These are phyloP conservation scores for Drosophila melanosoma DNA, from an alignment of 2,888 invertebrate genomes.

Conservation along the genomic window DNA sequence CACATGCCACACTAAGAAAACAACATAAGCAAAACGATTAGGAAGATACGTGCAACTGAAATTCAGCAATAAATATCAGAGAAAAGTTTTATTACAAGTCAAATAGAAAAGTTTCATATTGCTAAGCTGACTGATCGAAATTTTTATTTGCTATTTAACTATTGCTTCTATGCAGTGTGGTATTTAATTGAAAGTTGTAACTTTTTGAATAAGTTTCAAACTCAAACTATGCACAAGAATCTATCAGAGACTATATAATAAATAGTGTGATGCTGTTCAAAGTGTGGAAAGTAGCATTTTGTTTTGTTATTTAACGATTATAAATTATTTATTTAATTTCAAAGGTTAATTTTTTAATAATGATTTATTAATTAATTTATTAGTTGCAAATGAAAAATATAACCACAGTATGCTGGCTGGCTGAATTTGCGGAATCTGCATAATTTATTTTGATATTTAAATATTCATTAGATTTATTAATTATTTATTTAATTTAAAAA, in stretches of 20 bases:
- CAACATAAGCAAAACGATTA: background rate
- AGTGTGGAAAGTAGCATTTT: background rate
- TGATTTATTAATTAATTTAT: background rate
- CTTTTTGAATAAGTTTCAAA: background rate
- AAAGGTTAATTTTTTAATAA: background rate
- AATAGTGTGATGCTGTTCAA: background rate
- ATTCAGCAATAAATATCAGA: background rate
- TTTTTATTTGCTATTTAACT: background rate
- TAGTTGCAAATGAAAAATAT: background rate
- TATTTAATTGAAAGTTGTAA: background rate
- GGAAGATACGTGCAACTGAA: background rate
- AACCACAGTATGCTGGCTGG: background rate
- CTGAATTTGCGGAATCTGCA: background rate
- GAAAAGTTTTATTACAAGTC: background rate
- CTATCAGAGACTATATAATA: background rate
- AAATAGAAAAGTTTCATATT: background rate
- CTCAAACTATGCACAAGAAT: background rate
- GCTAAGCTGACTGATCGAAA: background rate
- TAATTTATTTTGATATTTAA: background rate
- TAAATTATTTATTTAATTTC: background rate
- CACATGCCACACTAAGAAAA: slow-evolving; percentile 12
- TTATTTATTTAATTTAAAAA: background rate
- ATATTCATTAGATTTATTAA: background rate
- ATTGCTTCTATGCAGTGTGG: background rate
- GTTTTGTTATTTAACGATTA: background rate